These are phyloP conservation scores for Chymomyza caudatula DNA, from an alignment of 2,888 invertebrate species.

Conservation along the genomic window DNA sequence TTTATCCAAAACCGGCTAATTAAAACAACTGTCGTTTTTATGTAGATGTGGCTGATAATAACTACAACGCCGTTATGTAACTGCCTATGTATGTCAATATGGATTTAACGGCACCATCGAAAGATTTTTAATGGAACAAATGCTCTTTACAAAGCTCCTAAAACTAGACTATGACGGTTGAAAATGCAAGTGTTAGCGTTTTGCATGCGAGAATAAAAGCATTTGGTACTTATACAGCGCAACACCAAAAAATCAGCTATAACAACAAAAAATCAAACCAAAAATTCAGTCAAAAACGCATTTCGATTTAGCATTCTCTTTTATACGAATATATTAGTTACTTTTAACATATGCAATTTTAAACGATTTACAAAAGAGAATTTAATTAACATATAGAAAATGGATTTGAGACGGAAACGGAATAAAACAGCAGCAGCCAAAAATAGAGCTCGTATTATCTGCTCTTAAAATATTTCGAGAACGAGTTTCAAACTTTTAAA, in stretches of 20 bases:
- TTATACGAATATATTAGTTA: background rate
- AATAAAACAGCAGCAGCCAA: constrained; percentile 14
- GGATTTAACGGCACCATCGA: too few relatives aligned
- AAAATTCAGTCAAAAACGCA: background rate
- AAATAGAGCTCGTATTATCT: constrained; percentile 25
- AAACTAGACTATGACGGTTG: too few relatives aligned
- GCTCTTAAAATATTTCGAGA: constrained; percentile 14
- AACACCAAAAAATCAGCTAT: background rate
- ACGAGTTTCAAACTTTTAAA: too few relatives aligned
- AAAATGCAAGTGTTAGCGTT: background rate
- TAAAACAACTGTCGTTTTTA: background rate
- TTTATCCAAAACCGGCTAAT: background rate
- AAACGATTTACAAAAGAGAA: background rate
- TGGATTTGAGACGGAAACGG: constrained; percentile 3
- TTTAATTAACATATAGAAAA: constrained; percentile 1
- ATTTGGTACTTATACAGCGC: background rate
- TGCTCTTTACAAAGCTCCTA: too few relatives aligned
- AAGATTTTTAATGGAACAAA: too few relatives aligned
- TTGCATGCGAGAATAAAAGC: background rate
- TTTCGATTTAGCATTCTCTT: background rate
- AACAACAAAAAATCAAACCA: background rate
- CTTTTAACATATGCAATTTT: background rate
- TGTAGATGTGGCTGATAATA: too few relatives aligned
- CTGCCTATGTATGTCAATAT: too few relatives aligned
- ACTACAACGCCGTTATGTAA: too few relatives aligned